phyloP scores from a whole-genome alignment of 1,140 invertebrate genomes.

The Globodera ellingtonae region DNA sequence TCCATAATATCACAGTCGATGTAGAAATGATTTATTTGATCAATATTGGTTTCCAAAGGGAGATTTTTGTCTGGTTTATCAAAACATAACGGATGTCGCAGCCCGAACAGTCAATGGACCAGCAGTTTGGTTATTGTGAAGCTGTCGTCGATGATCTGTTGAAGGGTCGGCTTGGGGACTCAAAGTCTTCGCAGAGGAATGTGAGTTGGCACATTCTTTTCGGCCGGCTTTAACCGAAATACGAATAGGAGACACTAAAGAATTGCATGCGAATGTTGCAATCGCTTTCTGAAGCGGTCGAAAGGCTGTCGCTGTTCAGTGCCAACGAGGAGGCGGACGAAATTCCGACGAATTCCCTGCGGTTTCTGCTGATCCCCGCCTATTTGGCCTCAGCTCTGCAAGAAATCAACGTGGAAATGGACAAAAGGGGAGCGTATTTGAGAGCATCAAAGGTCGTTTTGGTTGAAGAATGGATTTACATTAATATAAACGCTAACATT shows the following conservation, averaged over 20 bases:
- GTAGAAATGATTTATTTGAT: too few relatives aligned
- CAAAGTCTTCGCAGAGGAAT: constrained; percentile 33
- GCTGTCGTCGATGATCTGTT: constrained; percentile 20
- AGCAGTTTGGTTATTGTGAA: constrained; percentile 22
- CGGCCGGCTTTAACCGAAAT: not conserved
- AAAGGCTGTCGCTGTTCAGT: constrained; percentile 39
- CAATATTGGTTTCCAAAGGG: too few relatives aligned
- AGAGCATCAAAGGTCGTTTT: constrained; percentile 38
- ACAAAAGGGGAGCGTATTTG: constrained; percentile 31
- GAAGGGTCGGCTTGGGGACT: constrained; percentile 72
- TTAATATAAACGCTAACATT: not conserved
- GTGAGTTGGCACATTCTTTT: constrained; percentile 3
- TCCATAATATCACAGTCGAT: too few relatives aligned
- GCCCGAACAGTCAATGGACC: not conserved
- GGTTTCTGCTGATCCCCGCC: constrained; percentile 38
- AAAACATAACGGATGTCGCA: not conserved
- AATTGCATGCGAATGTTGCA: constrained; percentile 36
- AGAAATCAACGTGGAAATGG: constrained; percentile 36
- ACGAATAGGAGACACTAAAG: constrained; percentile 27
- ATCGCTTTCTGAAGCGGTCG: constrained; percentile 17
- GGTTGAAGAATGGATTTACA: not conserved
- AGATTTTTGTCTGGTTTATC: not conserved
- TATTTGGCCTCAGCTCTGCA: constrained; percentile 42
- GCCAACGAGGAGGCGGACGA: constrained; percentile 42
- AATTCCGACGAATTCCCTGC: constrained; percentile 44